phyloP scores from a whole-genome alignment of 2,888 invertebrate genomes.

The Oligia fasciuncula region DNA sequence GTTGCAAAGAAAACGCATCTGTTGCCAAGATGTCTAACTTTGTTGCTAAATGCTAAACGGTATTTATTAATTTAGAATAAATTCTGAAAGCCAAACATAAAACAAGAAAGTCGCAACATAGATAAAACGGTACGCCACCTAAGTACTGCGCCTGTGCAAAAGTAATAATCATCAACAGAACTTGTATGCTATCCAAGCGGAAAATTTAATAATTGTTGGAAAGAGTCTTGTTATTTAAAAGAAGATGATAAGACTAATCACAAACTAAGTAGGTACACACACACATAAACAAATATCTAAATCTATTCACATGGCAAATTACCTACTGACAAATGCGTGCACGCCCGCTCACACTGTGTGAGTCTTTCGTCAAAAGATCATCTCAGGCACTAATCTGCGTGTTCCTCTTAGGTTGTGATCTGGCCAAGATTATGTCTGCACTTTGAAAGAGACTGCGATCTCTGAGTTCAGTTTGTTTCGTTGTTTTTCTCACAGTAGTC shows the following conservation, averaged over 20 bases:
- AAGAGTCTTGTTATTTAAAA: not conserved
- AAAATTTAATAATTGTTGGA: not conserved
- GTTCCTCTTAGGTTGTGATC: not conserved
- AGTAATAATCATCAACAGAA: not conserved
- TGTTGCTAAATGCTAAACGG: not conserved
- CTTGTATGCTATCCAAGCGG: not conserved
- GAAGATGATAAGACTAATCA: not conserved
- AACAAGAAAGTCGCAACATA: not conserved
- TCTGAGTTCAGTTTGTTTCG: too few relatives aligned
- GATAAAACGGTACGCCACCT: not conserved
- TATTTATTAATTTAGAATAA: not conserved
- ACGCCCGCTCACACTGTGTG: not conserved
- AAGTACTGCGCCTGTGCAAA: not conserved
- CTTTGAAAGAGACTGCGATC: too few relatives aligned
- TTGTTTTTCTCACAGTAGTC: too few relatives aligned
- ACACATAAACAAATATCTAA: not conserved
- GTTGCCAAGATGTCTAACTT: not conserved
- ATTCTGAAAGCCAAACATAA: not conserved
- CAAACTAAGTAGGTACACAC: not conserved
- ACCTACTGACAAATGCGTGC: not conserved
- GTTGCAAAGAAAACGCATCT: not conserved
- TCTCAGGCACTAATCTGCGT: not conserved
- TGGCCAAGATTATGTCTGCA: too few relatives aligned
- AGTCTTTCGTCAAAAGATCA: not conserved
- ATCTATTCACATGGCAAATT: not conserved